These are phyloP conservation scores for Malacoraja senta DNA, from an alignment of 2,797 vertebrate genomes.

Conservation along the genomic window DNA sequence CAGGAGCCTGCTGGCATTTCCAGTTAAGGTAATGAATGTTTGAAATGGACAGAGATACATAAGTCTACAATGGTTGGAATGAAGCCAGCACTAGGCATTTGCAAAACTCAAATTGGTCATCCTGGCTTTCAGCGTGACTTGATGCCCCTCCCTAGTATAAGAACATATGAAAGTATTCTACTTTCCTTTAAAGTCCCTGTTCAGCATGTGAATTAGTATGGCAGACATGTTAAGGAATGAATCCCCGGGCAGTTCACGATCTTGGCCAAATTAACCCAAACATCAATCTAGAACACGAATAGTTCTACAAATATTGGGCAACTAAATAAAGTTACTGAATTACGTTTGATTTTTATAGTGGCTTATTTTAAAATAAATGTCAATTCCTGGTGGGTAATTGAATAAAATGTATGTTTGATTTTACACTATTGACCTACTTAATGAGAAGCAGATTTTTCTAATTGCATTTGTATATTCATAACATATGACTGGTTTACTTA, in stretches of 20 bases:
- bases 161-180: slow-evolving; percentile 23
- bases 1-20: background rate
- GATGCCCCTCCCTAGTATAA: background rate
- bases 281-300: slow-evolving; percentile 23
- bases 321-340: background rate
- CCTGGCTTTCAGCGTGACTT: background rate
- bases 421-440: background rate
- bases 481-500: background rate
- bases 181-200: background rate
- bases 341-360: slow-evolving; percentile 3
- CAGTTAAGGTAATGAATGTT: slow-evolving; percentile 1
- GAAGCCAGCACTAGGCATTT: slow-evolving; percentile 21
- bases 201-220: background rate
- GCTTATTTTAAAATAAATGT: background rate
- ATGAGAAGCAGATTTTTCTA: slow-evolving; percentile 32
- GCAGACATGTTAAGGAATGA: slow-evolving; percentile 10
- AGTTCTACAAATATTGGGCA: background rate
- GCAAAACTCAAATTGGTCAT: slow-evolving; percentile 2
- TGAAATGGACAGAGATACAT: background rate
- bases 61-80: slow-evolving; percentile 5
- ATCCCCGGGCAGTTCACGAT: background rate
- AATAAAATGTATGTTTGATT: background rate
- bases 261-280: background rate
- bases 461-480: slow-evolving; percentile 9
- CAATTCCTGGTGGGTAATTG: slow-evolving; percentile 1